Percentiles rank a stretch among this genome's conserved stretches.
phyloP scores from a whole-genome alignment of 2,797 vertebrate genomes.

The Labeo calbasu region DNA sequence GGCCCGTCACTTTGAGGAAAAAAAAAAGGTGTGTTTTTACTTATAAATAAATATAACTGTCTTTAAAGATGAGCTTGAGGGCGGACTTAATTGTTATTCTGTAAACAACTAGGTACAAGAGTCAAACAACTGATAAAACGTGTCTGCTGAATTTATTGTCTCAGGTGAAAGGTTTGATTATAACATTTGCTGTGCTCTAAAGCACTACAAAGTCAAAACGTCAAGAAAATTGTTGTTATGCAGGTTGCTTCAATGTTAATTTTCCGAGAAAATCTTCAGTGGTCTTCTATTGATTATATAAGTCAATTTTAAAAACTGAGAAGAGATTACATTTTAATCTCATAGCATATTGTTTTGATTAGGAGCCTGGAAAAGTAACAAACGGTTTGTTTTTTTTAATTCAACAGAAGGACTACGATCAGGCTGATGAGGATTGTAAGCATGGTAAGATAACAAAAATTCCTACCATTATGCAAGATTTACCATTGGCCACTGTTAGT shows the following conservation, averaged over 20 bases:
- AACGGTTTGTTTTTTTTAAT: not conserved
- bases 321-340: not conserved
- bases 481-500: not conserved
- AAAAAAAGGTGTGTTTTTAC: not conserved
- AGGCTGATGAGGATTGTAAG: conserved; percentile 99
- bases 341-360: not conserved
- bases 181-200: not conserved
- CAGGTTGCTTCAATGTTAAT: not conserved
- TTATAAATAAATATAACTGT: not conserved
- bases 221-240: too few relatives aligned
- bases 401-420: conserved; percentile 97
- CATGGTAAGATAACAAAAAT: conserved; percentile 83
- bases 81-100: not conserved
- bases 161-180: not conserved
- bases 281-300: not conserved
- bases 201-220: not conserved
- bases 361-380: not conserved
- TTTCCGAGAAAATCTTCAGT: not conserved
- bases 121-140: not conserved
- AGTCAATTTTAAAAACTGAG: not conserved
- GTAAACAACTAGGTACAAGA: not conserved
- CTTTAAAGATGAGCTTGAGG: not conserved
- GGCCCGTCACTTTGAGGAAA: not conserved
- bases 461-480: not conserved
- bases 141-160: not conserved